phyloP scores from a whole-genome alignment of 2,797 vertebrate species.

The Eutrigla gurnardus region DNA sequence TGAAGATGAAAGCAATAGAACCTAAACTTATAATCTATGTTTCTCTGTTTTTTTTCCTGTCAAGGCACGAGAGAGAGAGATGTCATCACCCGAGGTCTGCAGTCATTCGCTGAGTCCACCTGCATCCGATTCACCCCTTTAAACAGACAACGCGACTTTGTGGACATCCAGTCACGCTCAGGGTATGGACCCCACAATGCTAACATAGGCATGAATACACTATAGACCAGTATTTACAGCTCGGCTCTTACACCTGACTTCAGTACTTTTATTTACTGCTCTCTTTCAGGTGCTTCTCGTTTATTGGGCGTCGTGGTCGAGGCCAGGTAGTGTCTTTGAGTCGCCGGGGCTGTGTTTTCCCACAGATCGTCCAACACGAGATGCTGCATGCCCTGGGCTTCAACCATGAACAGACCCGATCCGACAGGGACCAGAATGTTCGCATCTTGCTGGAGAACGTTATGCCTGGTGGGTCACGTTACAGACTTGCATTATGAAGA shows the following conservation, averaged over 20 bases:
- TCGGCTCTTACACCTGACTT: neutral
- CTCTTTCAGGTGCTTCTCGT: constrained; percentile 76
- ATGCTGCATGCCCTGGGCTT: constrained; percentile 83
- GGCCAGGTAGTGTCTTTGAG: constrained; percentile 70
- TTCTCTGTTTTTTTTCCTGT: neutral
- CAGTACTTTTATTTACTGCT: neutral
- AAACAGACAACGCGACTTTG: constrained; percentile 61
- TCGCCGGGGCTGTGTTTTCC: constrained; percentile 69
- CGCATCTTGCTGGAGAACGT: constrained; percentile 68
- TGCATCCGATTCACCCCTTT: constrained; percentile 77
- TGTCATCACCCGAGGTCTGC: constrained; percentile 50
- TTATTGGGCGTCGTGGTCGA: constrained; percentile 64
- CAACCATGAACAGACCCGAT: constrained; percentile 84
- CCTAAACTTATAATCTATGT: neutral
- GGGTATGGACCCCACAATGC: constrained; percentile 65
- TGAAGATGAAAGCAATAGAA: neutral
- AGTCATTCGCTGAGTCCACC: constrained; percentile 68
- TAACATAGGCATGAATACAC: neutral
- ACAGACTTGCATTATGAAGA: neutral
- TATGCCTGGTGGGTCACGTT: constrained; percentile 36
- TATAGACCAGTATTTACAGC: neutral
- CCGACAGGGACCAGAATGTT: constrained; percentile 77
- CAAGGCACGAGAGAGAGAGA: constrained; percentile 57
- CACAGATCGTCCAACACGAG: constrained; percentile 76
- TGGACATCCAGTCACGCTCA: constrained; percentile 68